Evolutionary conservation across 2,113 vertebrate genomes (phyloP).

Genomic region (Otis tarda): DNA sequence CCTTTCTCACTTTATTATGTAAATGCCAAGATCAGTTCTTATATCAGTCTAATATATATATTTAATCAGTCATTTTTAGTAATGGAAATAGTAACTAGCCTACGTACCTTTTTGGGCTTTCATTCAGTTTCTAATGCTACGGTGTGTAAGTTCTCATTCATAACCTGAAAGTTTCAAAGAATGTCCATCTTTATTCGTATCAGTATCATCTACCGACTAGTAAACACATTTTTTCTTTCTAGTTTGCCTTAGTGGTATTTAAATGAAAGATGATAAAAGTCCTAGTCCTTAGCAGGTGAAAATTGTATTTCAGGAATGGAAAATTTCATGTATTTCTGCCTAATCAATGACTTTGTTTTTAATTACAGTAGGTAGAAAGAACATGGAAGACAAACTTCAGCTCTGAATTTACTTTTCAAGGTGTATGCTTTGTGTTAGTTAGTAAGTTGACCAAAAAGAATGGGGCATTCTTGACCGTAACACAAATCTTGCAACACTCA

Average conservation of each 20-base stretch:
- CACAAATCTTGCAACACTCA: not conserved
- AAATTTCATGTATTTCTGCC: not conserved
- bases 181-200: not conserved
- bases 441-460: not conserved
- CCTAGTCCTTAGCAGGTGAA: not conserved
- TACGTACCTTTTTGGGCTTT: not conserved
- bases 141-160: not conserved
- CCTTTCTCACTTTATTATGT: not conserved
- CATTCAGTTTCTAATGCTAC: not conserved
- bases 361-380: not conserved
- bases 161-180: not conserved
- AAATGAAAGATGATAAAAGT: not conserved
- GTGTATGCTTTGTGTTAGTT: not conserved
- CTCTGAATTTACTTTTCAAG: not conserved
- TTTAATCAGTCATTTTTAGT: not conserved
- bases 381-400: not conserved
- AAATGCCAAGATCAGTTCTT: not conserved
- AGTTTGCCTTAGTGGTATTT: not conserved
- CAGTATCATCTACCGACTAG: not conserved
- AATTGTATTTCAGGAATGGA: not conserved
- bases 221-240: not conserved
- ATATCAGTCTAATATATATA: not conserved
- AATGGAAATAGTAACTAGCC: not conserved
- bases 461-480: rapidly evolving
- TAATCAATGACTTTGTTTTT: not conserved